These are phyloP conservation scores for Gobio gobio DNA, from an alignment of 2,113 vertebrate species.

Conservation along the genomic window DNA sequence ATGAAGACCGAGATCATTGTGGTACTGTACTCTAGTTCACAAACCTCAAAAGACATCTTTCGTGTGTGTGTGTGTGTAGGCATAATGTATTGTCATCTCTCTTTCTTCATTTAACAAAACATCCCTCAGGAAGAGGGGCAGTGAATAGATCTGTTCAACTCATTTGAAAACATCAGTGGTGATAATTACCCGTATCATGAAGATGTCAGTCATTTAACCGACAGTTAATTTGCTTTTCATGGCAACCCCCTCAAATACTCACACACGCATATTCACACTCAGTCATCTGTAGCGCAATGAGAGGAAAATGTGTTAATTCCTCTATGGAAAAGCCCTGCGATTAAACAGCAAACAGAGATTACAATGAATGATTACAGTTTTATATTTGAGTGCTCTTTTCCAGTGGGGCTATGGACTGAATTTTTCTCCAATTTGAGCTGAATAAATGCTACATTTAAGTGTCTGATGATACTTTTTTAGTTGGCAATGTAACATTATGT, in stretches of 20 bases:
- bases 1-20: background rate
- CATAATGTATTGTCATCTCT: constrained; percentile 22
- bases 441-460: background rate
- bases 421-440: background rate
- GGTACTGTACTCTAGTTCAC: constrained; percentile 29
- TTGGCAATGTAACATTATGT: background rate
- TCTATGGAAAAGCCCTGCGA: constrained; percentile 62
- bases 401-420: background rate
- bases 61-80: constrained; percentile 28
- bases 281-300: constrained; percentile 54
- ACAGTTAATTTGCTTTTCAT: constrained; percentile 59
- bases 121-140: constrained; percentile 46
- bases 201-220: constrained; percentile 65
- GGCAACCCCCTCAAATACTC: constrained; percentile 24
- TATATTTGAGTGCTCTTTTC: constrained; percentile 58
- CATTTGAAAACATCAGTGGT: constrained; percentile 53
- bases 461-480: background rate
- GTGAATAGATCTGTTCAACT: constrained; percentile 49
- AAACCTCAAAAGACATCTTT: background rate
- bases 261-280: constrained; percentile 39
- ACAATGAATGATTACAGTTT: constrained; percentile 69
- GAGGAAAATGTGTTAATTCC: constrained; percentile 66
- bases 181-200: constrained; percentile 66
- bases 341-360: constrained; percentile 70
- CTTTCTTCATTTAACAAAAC: constrained; percentile 50